Percentiles rank a stretch among this genome's conserved stretches.
Conservation (phyloP, 2,113 vertebrate genomes). For the Pseudolaguvia tuberculata region DNA sequence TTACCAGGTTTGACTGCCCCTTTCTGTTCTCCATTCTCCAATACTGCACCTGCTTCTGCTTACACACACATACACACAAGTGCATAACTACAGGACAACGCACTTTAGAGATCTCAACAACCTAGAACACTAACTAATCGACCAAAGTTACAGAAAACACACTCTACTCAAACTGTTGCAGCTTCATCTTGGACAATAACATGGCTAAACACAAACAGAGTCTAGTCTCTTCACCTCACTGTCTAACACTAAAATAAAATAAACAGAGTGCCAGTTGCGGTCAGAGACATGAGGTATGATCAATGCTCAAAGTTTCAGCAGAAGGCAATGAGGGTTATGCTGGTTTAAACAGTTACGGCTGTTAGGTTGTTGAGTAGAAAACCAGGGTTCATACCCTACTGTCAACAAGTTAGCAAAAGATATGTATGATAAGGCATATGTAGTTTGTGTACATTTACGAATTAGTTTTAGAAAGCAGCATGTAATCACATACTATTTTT, state of each 20-base stretch:
- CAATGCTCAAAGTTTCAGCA: background rate
- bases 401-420: too few species aligned
- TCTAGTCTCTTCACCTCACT: background rate
- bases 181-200: conserved; percentile 6
- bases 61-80: conserved; percentile 47
- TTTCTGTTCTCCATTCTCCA: conserved; percentile 82
- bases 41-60: conserved; percentile 63
- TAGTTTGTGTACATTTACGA: too few species aligned
- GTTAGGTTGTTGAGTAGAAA: too few species aligned
- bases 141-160: conserved; percentile 5
- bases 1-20: conserved; percentile 71
- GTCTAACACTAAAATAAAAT: background rate
- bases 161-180: background rate
- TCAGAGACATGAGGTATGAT: background rate
- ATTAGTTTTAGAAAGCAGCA: too few species aligned
- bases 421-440: too few species aligned
- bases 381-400: too few species aligned
- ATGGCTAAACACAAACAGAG: background rate
- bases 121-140: background rate
- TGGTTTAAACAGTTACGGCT: too few species aligned
- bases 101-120: conserved; percentile 1
- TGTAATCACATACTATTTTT: too few species aligned
- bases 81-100: conserved; percentile 10
- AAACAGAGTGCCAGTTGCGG: background rate
- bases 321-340: background rate